Evolutionary conservation across 1,140 invertebrate species (phyloP), one percentile per base, ranked within the genome.

Genomic region (Bacillus rossius): DNA sequence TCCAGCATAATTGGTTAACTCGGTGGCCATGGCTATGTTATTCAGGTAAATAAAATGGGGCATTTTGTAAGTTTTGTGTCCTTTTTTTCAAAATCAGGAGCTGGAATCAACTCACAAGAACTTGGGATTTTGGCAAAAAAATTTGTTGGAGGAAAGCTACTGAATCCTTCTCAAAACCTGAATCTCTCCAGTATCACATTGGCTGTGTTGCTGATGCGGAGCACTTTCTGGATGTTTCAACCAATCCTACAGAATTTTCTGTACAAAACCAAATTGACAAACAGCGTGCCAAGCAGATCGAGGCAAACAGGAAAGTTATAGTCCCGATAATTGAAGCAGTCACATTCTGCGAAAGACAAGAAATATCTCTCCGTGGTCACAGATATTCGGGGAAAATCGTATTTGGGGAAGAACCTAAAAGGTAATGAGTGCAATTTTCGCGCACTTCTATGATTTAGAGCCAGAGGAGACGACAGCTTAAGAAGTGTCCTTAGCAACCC

Each of bases 381-480:
- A 45, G 43, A 45, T 5, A 45, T 45, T 45, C 43, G 23, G 43
- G 43, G 29, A 34, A 34, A 34, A 19, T 25, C 43, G 17, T 25
- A 7, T n/a, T 45, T 25, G 23, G 23, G 10, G 43, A 25, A 45
- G 23, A 25, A 13, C 43, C 43, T 25, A 45, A 45, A 40, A 45
- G 43, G 23, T 20, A 45, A 55, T 16, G 53, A 55, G 8, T 37
- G 53, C 19, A 55, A 55, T 47, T 55, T 55, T 22, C 7, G 40
- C n/a, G 53, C 34, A 26, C 53, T 55, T 43, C 34, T 55, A 10
- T 8, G 40, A 42, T 26, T 41, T 55, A n/a, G 53, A 7, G 40
- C 37, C 37, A 16, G 56, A 49, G 63, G 63, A 37, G 58, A 67
- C 62, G 26, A 8, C 53, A 57, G 43, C 45, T 54, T 67, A 53